Evolutionary conservation across 2,888 invertebrate genomes (phyloP).

Genomic region (Cryptosula pallasiana): DNA sequence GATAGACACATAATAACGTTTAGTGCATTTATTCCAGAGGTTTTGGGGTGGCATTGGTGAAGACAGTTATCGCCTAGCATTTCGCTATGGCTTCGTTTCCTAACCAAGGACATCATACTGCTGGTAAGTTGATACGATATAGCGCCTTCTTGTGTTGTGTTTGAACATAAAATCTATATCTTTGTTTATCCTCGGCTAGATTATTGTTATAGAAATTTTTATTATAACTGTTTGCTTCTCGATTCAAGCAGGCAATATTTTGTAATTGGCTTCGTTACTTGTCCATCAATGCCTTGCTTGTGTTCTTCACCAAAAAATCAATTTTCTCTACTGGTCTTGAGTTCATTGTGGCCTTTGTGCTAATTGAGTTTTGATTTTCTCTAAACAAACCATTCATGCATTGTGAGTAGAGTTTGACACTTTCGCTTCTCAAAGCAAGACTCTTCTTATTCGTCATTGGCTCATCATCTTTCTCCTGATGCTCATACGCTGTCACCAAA

Average conservation of each 20-base stretch:
- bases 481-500: background rate
- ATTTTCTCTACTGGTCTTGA: background rate
- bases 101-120: slow-evolving; percentile 4
- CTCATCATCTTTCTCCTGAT: background rate
- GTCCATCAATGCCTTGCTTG: background rate
- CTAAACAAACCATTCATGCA: background rate
- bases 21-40: too few relatives aligned
- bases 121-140: background rate
- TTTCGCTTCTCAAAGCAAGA: too few relatives aligned
- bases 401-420: background rate
- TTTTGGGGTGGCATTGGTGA: background rate
- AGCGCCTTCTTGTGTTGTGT: background rate
- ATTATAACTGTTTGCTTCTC: too few relatives aligned
- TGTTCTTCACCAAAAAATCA: background rate
- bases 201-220: too few relatives aligned
- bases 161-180: background rate
- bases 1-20: too few relatives aligned
- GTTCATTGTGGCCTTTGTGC: background rate
- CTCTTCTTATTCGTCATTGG: background rate
- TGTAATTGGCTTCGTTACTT: too few relatives aligned
- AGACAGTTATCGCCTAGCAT: slow-evolving; percentile 2
- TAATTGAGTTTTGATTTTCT: background rate
- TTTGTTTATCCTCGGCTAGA: too few relatives aligned
- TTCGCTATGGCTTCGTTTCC: slow-evolving; percentile 13
- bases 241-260: too few relatives aligned